Evolutionary conservation across 2,113 vertebrate genomes (phyloP), one percentile per base, ranked within the genome.

Genomic region (Zapornia atra): DNA sequence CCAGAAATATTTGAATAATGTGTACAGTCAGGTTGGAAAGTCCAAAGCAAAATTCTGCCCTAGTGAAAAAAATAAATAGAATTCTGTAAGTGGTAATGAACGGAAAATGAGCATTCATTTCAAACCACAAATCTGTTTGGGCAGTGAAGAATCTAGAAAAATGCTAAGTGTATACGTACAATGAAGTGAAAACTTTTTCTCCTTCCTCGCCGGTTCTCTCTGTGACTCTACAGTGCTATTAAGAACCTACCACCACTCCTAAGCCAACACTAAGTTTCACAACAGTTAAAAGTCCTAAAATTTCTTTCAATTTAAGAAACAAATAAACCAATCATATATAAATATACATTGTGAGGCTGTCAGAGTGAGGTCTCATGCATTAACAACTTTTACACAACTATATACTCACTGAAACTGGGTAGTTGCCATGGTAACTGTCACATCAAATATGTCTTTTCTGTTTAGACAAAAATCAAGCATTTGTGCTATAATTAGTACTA

Each of bases 371-470:
- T 91, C 72, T 84, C 38, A 87, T 80, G 89, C 69, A 68, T 94
- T 69, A 92, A 94, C 53, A 85, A 38, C 15, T 94, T 96, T 81
- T 88, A 80, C 56, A 63, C n/a, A 92, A 54, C 71, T 82, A 22
- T 71, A 60, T 81, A 90, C 50, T 90, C 16, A 46, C 57, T 46
- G 68, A 88, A 95, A 92, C 22, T 21, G 61, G 36, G 48, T 61
- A 28, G 71, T 86, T 95, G 26, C 54, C 57, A 84, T 77, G 51
- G 90, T 22, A 89, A 50, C 88, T 94, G 61, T 88, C 84, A 88
- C 51, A 88, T 78, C 81, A 92, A 84, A 90, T 73, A 33, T 26
- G 51, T 42, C 16, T 95, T 90, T 71, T 82, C 70, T 70, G 33
- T 68, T 33, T 57, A 85, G 64, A 77, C 28, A 36, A 95, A 96